phyloP scores from a whole-genome alignment of 2,797 vertebrate genomes.

The Myotis planiceps region DNA sequence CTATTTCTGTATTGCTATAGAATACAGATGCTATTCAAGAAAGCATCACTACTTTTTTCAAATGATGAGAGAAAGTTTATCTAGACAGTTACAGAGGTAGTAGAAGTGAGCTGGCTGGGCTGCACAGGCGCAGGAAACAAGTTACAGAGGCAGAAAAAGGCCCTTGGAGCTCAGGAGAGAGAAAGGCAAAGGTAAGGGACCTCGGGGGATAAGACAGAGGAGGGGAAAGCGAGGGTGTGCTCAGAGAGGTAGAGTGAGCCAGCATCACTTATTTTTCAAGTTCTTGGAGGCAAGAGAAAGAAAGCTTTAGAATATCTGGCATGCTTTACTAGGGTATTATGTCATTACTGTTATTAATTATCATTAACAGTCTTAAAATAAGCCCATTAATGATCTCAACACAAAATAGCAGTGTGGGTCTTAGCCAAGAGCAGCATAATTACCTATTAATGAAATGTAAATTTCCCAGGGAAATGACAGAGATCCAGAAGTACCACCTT shows the following conservation, averaged over 20 bases:
- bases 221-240: not conserved
- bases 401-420: conserved; percentile 65
- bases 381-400: conserved; percentile 74
- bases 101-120: not conserved
- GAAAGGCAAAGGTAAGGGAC: not conserved
- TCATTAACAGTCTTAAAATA: conserved; percentile 79
- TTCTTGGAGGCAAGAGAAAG: conserved; percentile 34
- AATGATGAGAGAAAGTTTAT: not conserved
- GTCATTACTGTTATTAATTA: conserved; percentile 78
- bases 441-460: conserved; percentile 81
- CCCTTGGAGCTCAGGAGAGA: not conserved
- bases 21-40: not conserved
- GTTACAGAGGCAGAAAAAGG: not conserved
- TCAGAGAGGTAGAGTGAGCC: not conserved
- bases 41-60: not conserved
- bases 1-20: not conserved
- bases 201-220: not conserved
- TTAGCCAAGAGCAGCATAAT: conserved; percentile 76
- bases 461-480: conserved; percentile 81
- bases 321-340: conserved; percentile 65
- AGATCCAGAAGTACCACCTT: conserved; percentile 76
- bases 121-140: not conserved
- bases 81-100: not conserved
- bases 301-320: conserved; percentile 50
- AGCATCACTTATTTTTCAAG: not conserved